Evolutionary conservation across 1,140 invertebrate species (phyloP).

Genomic region (Aphis craccivora): DNA sequence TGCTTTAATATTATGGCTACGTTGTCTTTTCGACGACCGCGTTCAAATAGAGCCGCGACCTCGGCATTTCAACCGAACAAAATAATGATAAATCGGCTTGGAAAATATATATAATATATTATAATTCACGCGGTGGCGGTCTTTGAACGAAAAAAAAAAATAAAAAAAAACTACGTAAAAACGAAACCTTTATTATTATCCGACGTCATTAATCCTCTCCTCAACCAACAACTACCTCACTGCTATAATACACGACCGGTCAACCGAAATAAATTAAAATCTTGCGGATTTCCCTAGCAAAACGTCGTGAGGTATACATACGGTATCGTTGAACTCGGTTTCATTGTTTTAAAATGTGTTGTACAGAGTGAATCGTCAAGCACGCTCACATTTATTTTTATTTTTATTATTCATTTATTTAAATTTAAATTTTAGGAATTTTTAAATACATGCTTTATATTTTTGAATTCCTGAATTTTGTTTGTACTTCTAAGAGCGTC

Average conservation of each 20-base stretch:
- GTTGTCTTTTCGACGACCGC: neutral
- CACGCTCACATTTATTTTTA: neutral
- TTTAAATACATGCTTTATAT: neutral
- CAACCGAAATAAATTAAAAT: conserved; percentile 3
- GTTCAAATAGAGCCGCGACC: neutral
- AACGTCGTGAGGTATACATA: neutral
- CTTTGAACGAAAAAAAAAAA: neutral
- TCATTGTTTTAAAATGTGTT: neutral
- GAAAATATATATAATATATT: neutral
- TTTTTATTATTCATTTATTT: neutral
- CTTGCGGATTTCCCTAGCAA: neutral
- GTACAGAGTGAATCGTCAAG: neutral
- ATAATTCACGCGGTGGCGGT: neutral
- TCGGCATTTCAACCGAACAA: neutral
- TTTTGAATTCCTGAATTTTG: too few species aligned
- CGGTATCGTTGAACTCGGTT: neutral
- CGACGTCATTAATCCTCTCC: neutral
- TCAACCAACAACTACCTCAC: neutral
- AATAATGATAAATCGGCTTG: neutral
- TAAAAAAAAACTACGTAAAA: neutral
- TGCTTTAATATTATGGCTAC: neutral
- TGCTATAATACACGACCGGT: neutral
- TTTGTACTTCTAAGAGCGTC: too few species aligned
- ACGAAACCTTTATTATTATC: neutral
- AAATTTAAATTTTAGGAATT: neutral